phyloP scores from a whole-genome alignment of 2,113 vertebrate genomes.

The Cyanistes caeruleus region DNA sequence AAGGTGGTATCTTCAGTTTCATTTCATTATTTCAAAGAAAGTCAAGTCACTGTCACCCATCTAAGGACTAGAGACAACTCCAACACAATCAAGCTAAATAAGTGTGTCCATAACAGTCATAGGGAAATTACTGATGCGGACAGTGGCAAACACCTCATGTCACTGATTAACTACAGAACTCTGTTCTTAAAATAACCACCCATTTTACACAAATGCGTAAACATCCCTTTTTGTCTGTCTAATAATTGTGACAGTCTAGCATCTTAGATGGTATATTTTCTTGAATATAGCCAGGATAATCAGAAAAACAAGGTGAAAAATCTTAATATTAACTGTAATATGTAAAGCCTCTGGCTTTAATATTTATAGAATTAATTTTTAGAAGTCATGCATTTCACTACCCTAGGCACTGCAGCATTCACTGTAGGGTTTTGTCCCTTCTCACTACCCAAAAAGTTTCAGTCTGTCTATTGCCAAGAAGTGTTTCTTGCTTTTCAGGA shows the following conservation, averaged over 20 bases:
- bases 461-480: not conserved
- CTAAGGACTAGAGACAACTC: not conserved
- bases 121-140: not conserved
- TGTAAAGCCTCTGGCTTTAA: not conserved
- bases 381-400: not conserved
- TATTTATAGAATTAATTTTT: not conserved
- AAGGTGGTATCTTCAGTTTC: not conserved
- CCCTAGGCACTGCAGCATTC: not conserved
- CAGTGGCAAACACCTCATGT: not conserved
- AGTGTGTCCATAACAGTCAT: accelerated
- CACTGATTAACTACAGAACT: not conserved
- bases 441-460: not conserved
- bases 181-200: not conserved
- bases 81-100: not conserved
- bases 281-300: not conserved
- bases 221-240: not conserved
- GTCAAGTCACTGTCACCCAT: not conserved
- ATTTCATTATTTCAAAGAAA: not conserved
- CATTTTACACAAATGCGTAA: not conserved
- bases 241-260: not conserved
- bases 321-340: not conserved
- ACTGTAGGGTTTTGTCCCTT: not conserved
- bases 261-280: not conserved
- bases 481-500: not conserved
- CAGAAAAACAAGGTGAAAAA: not conserved